Percentiles rank a stretch among this genome's conserved stretches.
These are phyloP conservation scores for Macheiramphus alcinus DNA, from an alignment of 2,113 vertebrate species.

Conservation along the genomic window DNA sequence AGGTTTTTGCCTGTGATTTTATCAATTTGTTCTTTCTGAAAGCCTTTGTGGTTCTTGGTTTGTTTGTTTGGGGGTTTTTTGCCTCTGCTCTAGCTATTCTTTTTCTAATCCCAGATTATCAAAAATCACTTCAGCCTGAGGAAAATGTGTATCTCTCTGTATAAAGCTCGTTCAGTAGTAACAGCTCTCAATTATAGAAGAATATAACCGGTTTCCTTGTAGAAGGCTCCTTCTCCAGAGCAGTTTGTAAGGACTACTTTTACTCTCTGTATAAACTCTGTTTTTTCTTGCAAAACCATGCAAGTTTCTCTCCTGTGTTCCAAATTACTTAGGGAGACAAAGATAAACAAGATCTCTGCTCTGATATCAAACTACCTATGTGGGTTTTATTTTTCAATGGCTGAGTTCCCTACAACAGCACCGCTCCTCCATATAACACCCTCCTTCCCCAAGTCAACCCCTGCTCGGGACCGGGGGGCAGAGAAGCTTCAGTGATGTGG, in stretches of 20 bases:
- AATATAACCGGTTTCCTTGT: neutral
- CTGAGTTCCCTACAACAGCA: neutral
- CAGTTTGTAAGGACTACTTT: neutral
- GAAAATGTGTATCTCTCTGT: neutral
- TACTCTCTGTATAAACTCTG: neutral
- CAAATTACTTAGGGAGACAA: neutral
- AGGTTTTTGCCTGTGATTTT: neutral
- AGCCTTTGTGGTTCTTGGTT: neutral
- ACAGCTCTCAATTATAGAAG: neutral
- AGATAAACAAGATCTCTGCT: neutral
- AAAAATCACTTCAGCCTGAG: neutral
- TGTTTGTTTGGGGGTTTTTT: neutral
- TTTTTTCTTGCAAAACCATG: neutral
- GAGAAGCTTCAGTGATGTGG: neutral
- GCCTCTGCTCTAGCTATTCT: neutral
- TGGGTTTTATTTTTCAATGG: neutral
- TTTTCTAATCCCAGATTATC: conserved; percentile 21
- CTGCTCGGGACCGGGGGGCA: accelerated
- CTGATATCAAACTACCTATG: neutral
- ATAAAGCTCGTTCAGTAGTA: neutral
- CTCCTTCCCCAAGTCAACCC: neutral
- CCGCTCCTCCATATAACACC: neutral
- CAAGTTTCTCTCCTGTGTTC: neutral
- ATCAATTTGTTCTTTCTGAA: neutral
- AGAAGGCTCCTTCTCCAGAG: neutral